Evolutionary conservation across 2,888 invertebrate species (phyloP), one percentile per base, ranked within the genome.

Genomic region (Coecobrya sp.): DNA sequence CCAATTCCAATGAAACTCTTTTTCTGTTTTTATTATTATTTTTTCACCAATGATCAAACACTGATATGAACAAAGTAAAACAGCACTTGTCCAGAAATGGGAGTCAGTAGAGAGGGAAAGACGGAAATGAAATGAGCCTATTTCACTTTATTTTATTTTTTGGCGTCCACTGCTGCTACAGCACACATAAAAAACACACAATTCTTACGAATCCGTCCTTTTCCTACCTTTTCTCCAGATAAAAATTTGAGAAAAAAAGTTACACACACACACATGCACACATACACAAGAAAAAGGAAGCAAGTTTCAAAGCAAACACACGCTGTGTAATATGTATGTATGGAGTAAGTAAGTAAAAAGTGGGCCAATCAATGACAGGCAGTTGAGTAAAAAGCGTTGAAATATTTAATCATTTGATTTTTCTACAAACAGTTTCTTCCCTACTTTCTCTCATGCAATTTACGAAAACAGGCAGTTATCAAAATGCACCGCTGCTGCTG

Each of bases 281-380:
- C 19, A 59, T 5, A 59, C 62, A 62, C 42, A 52, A 52, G 59
- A 79, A 30, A 42, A 82, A 82, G 52, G 73, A 70, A 25, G 86
- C 65, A 62, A 45, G 25, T 45, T 27, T 30, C 22, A 84, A 52
- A 52, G 65, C 62, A 88, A 73, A 59, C 79, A 59, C 79, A 76
- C 62, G 65, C 55, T 27, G 30, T 73, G 13, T n/a, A n/a, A n/a
- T n/a, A n/a, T n/a, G n/a, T n/a, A n/a, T n/a, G n/a, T n/a, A n/a
- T n/a, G n/a, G n/a, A n/a, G n/a, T n/a, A n/a, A 62, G 45, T 13
- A 76, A 30, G 30, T 65, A 68, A 52, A 84, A 92, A 92, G 92
- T 87, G 92, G 92, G 92, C 92, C 92, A 92, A 88, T 92, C 88
- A 92, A 92, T 92, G 92, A 81, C 87, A 87, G 65, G 65, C 59